Conservation (phyloP, 2,888 invertebrate genomes). For the Notocelia uddmanniana region DNA sequence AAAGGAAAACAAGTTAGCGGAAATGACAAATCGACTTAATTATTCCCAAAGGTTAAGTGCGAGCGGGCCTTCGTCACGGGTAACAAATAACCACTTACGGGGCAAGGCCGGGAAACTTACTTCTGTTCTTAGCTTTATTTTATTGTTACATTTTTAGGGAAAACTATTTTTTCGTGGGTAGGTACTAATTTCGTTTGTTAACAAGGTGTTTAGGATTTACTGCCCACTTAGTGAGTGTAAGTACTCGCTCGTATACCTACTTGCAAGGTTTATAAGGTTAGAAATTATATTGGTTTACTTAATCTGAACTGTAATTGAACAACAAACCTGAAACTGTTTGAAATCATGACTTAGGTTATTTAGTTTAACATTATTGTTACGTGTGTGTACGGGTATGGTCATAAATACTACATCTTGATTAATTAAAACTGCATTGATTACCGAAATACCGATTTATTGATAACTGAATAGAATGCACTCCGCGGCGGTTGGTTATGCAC, state of each 20-base stretch:
- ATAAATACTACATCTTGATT: too few relatives aligned
- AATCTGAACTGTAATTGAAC: too few relatives aligned
- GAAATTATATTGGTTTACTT: too few relatives aligned
- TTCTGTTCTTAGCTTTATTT: conserved; percentile 32
- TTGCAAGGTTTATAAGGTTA: neutral
- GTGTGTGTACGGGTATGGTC: too few relatives aligned
- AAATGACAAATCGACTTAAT: conserved; percentile 44
- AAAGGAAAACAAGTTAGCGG: conserved; percentile 38
- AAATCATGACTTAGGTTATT: too few relatives aligned
- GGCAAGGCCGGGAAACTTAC: conserved; percentile 31
- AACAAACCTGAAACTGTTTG: too few relatives aligned
- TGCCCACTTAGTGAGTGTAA: neutral
- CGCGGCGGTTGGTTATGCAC: too few relatives aligned
- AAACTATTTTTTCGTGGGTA: conserved; percentile 5
- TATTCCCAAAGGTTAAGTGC: conserved; percentile 41
- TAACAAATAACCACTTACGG: conserved; percentile 45
- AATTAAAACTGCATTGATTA: too few relatives aligned
- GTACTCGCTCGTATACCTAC: neutral
- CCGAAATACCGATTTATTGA: too few relatives aligned
- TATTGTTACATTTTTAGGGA: conserved; percentile 12
- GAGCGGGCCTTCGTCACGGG: conserved; percentile 36
- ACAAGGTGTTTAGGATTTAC: neutral
- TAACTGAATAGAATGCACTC: too few relatives aligned
- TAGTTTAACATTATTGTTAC: too few relatives aligned
- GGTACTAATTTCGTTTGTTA: conserved; percentile 9